Base-by-base conservation (phyloP, 2,113 vertebrate species). In the Tricholaema leucomelas region DNA sequence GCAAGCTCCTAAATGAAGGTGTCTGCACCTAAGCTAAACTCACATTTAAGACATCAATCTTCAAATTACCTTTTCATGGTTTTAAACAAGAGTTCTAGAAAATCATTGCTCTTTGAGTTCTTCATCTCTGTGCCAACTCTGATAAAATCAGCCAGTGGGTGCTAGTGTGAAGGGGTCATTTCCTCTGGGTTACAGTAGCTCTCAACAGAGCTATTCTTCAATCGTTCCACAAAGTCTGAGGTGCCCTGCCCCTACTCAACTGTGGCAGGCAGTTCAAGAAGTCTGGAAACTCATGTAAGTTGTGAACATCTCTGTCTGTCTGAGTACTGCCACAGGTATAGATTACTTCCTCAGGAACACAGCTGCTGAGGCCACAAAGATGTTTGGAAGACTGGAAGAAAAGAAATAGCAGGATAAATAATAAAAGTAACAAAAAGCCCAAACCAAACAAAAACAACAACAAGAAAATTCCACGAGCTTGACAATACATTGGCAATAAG, bases 401-500 rank as follows among this genome's bases (percentile, higher is more conserved):
- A 91, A 27, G 11, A 70, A 76, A 59, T 15, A 63, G 11, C 13
- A 81, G 23, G 42, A 66, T 13, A 73, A 66, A 66, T 65, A 80
- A 16, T 16, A 61, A 61, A 85, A 83, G 58, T 17, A 73, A 9
- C 20, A 48, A 50, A 25, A 50, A 13, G 11, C 46, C 48, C 23
- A 50, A 50, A 48, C 42, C 17, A 18, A 44, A 50, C 3, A 13
- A 50, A 0, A 0, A 1, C 10, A 23, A 46, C 11, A 8, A 28
- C 63, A 28, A 85, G 52, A 31, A 27, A 25, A 38, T 85, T 82
- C 38, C 5, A 31, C 33, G 12, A 48, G 1, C 5, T 54, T 88
- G 40, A 48, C 28, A 55, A 33, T 44, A 63, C 5, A 27, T 14
- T 61, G 27, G 30, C 0, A 0, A 48, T 80, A 54, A 76, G 85